Base-by-base conservation (phyloP, 2,113 vertebrate genomes). In the Mellivora capensis region DNA sequence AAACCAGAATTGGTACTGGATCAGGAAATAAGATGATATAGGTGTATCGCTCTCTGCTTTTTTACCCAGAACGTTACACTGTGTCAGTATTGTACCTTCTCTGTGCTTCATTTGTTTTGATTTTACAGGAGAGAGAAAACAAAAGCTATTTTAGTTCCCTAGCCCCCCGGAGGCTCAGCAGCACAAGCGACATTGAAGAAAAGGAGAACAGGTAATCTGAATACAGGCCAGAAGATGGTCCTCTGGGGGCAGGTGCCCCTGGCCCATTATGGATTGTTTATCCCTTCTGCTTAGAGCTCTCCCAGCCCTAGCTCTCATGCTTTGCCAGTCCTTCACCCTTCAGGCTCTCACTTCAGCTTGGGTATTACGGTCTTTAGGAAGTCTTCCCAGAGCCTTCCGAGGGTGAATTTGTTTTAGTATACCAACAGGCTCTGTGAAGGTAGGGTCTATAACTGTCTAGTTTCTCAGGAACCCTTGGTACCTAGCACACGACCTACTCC, bases 121-220 rank as follows among this genome's bases (percentile, higher is more conserved):
- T 97, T 97, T 93, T 85, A 59, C 97, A 99, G 99, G 99, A 99
- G 80, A 98, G 98, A 97, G 99, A 99, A 87, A 98, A 84, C 98
- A 99, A 98, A 98, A 98, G 96, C 96, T 98, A 98, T 90, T 97
- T 98, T 91, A 98, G 98, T 88, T 98, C 98, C 12, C 97, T 99
- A 97, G 97, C 96, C 34, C 97, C 98, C 76, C 97, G 99, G 97
- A 98, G 98, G 93, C 98, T 98, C n/a, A 98, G 96, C 94, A 98
- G 96, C 79, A 94, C 98, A 0, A 97, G 97, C 1, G 98, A 99
- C 54, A 93, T 97, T 79, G 99, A 99, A 97, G 99, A 99, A 95
- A 99, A 99, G 93, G 99, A 99, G 89, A 99, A 99, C 98, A 99
- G 99, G 99, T 99, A 98, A 98, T 97, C 27, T 18, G 52, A 64